These are phyloP conservation scores for Bubo blakistoni DNA, from an alignment of 2,113 vertebrate species.

Conservation along the genomic window DNA sequence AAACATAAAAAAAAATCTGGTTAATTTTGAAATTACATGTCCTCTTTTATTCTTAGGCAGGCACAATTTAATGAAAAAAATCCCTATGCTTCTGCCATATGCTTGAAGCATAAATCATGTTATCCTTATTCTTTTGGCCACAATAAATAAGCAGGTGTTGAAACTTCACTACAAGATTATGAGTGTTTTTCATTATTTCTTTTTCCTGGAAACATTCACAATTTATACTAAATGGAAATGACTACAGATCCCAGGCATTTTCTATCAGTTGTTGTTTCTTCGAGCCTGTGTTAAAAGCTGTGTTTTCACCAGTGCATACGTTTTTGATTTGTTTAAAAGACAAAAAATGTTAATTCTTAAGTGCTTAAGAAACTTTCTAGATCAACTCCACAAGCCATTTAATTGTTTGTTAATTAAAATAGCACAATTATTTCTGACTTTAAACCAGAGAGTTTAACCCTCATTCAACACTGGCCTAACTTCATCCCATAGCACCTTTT, in stretches of 20 bases:
- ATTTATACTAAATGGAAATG: not conserved
- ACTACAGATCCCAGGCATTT: not conserved
- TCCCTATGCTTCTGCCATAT: not conserved
- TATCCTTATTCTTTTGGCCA: not conserved
- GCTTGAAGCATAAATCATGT: not conserved
- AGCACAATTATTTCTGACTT: not conserved
- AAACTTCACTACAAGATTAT: not conserved
- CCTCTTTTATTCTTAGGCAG: not conserved
- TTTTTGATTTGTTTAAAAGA: not conserved
- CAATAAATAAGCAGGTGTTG: constrained; percentile 37
- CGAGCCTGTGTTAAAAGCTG: not conserved
- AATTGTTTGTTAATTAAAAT: constrained; percentile 1
- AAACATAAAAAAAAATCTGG: not conserved
- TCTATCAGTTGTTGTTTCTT: not conserved
- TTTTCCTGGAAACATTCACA: not conserved
- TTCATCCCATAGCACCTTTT: not conserved
- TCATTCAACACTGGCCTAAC: not conserved
- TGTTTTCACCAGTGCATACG: not conserved
- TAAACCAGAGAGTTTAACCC: not conserved
- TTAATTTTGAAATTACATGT: not conserved
- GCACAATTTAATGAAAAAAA: constrained; percentile 2
- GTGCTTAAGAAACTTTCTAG: not conserved
- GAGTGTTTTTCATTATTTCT: constrained; percentile 12
- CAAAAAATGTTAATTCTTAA: not conserved
- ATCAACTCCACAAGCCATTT: not conserved